Evolutionary conservation across 2,888 invertebrate species (phyloP).

Genomic region (Ceratothoa steindachneri): DNA sequence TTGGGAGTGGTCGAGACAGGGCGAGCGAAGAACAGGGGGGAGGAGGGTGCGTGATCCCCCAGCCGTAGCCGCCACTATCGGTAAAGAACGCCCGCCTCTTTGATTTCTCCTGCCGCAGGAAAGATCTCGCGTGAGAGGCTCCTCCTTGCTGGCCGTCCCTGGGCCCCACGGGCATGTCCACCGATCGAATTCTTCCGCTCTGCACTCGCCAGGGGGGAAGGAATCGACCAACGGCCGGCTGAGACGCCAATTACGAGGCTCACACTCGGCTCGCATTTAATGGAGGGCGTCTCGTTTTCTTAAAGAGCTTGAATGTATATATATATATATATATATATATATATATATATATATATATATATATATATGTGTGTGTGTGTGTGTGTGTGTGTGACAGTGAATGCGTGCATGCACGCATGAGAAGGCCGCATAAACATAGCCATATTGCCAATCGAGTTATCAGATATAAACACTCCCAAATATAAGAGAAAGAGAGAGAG

Average conservation of each 20-base stretch:
- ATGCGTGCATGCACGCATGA: neutral
- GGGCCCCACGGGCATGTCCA: constrained; percentile 8
- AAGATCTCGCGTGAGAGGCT: constrained; percentile 12
- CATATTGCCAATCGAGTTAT: neutral
- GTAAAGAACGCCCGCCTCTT: constrained; percentile 5
- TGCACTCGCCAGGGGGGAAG: neutral
- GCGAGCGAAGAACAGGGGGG: too few species aligned
- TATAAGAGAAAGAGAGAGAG: neutral
- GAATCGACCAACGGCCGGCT: neutral
- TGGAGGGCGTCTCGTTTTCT: neutral
- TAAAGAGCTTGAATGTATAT: neutral
- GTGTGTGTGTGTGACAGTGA: neutral
- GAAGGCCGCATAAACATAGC: neutral
- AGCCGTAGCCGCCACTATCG: neutral
- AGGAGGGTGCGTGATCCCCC: too few species aligned
- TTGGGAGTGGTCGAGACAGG: too few species aligned
- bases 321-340: neutral
- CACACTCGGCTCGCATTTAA: neutral
- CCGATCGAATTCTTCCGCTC: neutral
- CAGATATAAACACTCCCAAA: too few species aligned
- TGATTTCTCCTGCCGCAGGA: constrained; percentile 9
- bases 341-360: neutral
- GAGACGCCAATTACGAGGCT: neutral
- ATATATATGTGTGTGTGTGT: neutral
- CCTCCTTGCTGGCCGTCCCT: too few species aligned